Evolutionary conservation across 2,888 invertebrate species (phyloP).

Genomic region (Apamea monoglypha): DNA sequence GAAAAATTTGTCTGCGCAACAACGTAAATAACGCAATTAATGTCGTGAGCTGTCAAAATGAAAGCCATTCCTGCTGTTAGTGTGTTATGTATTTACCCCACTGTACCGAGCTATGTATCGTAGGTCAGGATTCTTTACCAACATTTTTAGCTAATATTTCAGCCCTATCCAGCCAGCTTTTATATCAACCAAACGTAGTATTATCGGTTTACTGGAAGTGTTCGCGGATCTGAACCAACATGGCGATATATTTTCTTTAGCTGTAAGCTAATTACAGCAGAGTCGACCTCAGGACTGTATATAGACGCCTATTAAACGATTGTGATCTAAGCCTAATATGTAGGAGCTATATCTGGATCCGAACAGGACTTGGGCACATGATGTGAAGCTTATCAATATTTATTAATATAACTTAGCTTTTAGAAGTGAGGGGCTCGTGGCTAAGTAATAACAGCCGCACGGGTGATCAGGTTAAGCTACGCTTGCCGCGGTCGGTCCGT

Average conservation of each 20-base stretch:
- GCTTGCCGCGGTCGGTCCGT: not conserved
- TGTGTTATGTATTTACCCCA: too few species aligned
- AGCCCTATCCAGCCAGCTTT: constrained; percentile 55
- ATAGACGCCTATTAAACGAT: constrained; percentile 62
- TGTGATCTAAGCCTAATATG: constrained; percentile 53
- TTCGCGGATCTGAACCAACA: constrained; percentile 82
- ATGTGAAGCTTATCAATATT: constrained; percentile 31
- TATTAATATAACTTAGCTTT: constrained; percentile 22
- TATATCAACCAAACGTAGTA: constrained; percentile 63
- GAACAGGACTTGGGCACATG: constrained; percentile 24
- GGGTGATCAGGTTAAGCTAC: not conserved
- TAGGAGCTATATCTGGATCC: constrained; percentile 21
- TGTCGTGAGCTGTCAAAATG: not conserved
- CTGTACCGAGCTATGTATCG: too few species aligned
- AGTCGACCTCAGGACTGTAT: constrained; percentile 63
- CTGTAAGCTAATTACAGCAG: constrained; percentile 76
- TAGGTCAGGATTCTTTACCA: not conserved
- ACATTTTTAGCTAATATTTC: not conserved
- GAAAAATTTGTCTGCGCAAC: too few species aligned
- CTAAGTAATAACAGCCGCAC: not conserved
- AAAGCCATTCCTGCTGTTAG: not conserved
- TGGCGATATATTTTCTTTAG: constrained; percentile 79
- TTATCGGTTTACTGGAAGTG: constrained; percentile 81
- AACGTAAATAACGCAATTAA: not conserved
- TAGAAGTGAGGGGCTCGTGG: not conserved